Conservation (phyloP, 2,797 vertebrate genomes). For the Myiothlypis coronata region DNA sequence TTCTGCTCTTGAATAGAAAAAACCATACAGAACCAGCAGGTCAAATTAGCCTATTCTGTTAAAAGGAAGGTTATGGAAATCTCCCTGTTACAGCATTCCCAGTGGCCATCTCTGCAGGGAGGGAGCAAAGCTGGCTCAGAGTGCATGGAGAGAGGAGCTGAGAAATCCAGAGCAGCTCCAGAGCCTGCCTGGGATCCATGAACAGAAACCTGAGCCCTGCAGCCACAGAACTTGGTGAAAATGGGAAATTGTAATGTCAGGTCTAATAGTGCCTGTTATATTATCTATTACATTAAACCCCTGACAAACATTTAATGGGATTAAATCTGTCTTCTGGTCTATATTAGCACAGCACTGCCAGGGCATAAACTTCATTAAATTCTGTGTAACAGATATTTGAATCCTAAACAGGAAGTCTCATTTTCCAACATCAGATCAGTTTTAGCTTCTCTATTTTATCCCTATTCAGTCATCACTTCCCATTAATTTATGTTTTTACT, state of each 20-base stretch:
- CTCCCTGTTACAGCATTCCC: neutral
- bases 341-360: conserved; percentile 7
- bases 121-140: neutral
- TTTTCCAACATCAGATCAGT: neutral
- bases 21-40: neutral
- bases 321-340: conserved; percentile 28
- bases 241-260: neutral
- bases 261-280: neutral
- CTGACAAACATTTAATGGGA: conserved; percentile 47
- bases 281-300: conserved; percentile 8
- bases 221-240: neutral
- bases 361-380: conserved; percentile 41
- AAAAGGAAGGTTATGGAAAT: neutral
- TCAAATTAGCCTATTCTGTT: neutral
- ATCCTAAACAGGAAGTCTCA: neutral
- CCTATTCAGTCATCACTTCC: neutral
- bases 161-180: neutral
- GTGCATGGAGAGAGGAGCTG: neutral
- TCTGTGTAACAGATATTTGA: neutral
- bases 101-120: neutral
- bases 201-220: neutral
- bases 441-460: neutral
- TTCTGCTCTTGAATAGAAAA: neutral
- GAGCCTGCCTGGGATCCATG: neutral
- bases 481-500: neutral